Conservation (phyloP, 2,113 vertebrate species). For the Morone chrysops region DNA sequence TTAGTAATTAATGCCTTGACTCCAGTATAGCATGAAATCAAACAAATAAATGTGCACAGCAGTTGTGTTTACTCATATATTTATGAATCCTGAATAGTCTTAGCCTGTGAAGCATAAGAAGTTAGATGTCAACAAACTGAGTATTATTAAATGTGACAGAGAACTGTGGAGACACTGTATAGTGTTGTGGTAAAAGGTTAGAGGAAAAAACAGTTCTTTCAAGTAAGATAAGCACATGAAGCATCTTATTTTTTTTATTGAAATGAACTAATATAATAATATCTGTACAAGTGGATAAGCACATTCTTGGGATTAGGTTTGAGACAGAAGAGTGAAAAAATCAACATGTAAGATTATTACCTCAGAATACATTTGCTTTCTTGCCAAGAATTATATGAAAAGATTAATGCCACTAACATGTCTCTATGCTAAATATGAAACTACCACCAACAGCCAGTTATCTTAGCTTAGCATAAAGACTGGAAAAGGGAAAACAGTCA, state of each 20-base stretch:
- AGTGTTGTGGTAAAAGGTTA: slow-evolving; percentile 7
- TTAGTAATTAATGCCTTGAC: slow-evolving; percentile 38
- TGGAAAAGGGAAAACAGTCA: too few relatives aligned
- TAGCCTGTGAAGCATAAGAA: background rate
- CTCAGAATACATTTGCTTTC: background rate
- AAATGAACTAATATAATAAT: too few relatives aligned
- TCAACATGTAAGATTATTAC: background rate
- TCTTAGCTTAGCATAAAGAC: background rate
- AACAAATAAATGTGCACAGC: slow-evolving; percentile 14
- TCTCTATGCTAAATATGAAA: background rate
- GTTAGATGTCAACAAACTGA: slow-evolving; percentile 8
- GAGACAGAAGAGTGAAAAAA: background rate
- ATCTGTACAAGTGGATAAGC: background rate
- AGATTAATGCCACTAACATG: too few relatives aligned
- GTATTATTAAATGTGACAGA: background rate
- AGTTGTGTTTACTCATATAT: slow-evolving; percentile 26
- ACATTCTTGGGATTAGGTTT: background rate
- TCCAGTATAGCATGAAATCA: slow-evolving; percentile 18
- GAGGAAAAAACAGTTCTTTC: background rate
- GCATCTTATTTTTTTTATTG: too few relatives aligned
- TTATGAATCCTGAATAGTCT: background rate
- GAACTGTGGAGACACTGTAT: background rate
- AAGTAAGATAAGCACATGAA: background rate
- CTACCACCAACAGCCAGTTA: background rate
- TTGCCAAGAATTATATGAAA: background rate